These are phyloP conservation scores for Halcyon malimbica DNA, from an alignment of 2,113 vertebrate genomes.

Conservation along the genomic window DNA sequence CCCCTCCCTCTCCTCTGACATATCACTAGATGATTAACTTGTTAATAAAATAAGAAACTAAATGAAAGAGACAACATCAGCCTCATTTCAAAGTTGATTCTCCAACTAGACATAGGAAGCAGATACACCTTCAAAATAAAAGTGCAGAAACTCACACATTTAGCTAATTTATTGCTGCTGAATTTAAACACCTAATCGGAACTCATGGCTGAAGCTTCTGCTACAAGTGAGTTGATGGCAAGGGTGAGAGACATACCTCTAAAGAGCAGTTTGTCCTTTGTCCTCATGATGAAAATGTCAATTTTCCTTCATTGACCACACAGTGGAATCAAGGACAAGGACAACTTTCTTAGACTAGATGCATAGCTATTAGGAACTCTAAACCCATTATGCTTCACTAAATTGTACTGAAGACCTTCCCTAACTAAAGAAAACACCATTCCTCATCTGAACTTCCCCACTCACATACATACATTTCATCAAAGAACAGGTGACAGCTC, in stretches of 20 bases:
- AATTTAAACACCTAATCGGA: not conserved
- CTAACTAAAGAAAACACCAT: conserved; percentile 38
- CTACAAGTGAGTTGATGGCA: not conserved
- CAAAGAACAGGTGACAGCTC: conserved; percentile 26
- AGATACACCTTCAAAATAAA: not conserved
- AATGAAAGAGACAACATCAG: not conserved
- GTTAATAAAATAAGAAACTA: conserved; percentile 19
- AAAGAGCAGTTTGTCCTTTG: conserved; percentile 23
- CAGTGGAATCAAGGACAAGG: conserved; percentile 19
- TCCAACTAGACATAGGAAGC: not conserved
- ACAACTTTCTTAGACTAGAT: not conserved
- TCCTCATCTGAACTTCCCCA: conserved; percentile 5
- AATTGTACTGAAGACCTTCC: conserved; percentile 30
- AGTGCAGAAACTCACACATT: not conserved
- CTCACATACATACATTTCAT: conserved; percentile 11
- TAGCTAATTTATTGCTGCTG: not conserved
- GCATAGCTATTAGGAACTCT: not conserved
- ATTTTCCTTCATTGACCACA: not conserved
- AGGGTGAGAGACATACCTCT: not conserved
- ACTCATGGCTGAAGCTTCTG: not conserved
- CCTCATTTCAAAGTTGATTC: not conserved
- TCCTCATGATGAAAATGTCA: not conserved
- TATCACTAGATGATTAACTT: not conserved
- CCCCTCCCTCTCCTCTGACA: not conserved
- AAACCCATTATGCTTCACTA: conserved; percentile 8